phyloP scores from a whole-genome alignment of 1,140 invertebrate genomes.

The Drosophila prosaltans region DNA sequence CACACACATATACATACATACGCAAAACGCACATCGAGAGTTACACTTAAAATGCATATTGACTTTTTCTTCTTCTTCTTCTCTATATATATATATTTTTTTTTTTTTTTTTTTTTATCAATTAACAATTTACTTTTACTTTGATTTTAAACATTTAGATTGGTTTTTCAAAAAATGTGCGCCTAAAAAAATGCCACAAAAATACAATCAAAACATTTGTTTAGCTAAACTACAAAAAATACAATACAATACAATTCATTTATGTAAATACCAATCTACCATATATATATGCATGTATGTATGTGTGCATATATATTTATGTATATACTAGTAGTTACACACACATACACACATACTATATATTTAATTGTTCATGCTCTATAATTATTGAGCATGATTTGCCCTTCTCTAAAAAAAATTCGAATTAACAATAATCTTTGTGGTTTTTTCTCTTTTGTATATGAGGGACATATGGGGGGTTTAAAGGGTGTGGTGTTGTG shows the following conservation, averaged over 20 bases:
- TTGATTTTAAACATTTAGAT: slow-evolving; percentile 66
- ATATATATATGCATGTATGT: slow-evolving; percentile 36
- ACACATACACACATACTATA: not conserved
- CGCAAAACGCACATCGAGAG: slow-evolving; percentile 47
- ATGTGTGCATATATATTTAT: slow-evolving; percentile 39
- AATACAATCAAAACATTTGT: slow-evolving; percentile 78
- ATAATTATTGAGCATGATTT: slow-evolving; percentile 46
- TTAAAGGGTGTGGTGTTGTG: slow-evolving; percentile 18
- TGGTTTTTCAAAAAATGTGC: slow-evolving; percentile 61
- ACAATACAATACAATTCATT: slow-evolving; percentile 65
- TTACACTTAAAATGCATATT: slow-evolving; percentile 62
- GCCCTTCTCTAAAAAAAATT: slow-evolving; percentile 52
- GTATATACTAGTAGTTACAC: slow-evolving; percentile 18
- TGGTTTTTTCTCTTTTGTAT: not conserved
- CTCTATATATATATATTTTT: not conserved
- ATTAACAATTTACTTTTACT: slow-evolving; percentile 33
- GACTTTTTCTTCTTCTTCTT: slow-evolving; percentile 45
- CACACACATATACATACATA: slow-evolving; percentile 27
- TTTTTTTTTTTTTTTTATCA: slow-evolving; percentile 5
- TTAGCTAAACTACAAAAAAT: slow-evolving; percentile 72
- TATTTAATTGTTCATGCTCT: slow-evolving; percentile 13
- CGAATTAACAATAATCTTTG: slow-evolving; percentile 57
- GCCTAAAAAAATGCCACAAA: slow-evolving; percentile 73
- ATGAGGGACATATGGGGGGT: not conserved
- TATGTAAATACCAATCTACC: slow-evolving; percentile 38